Conservation (phyloP, 2,113 vertebrate genomes). For the Mellivora capensis region DNA sequence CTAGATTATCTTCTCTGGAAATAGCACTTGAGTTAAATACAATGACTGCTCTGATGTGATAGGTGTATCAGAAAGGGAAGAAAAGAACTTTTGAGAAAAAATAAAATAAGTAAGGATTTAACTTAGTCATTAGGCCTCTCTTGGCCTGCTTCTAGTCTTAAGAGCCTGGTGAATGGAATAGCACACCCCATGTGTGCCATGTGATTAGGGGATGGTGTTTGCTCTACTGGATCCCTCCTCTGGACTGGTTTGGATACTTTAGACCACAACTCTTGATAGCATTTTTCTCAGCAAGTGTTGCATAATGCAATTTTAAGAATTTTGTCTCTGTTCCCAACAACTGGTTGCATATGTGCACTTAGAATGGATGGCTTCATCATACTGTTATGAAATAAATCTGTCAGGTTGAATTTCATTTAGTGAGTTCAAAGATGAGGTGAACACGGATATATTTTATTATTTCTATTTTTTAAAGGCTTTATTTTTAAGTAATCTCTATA, state of each 20-base stretch:
- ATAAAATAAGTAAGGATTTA: constrained; percentile 7
- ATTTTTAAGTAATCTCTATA: not conserved
- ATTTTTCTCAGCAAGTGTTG: not conserved
- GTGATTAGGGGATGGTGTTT: not conserved
- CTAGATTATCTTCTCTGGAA: constrained; percentile 16
- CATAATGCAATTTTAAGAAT: not conserved
- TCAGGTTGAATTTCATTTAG: constrained; percentile 24
- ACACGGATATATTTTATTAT: not conserved
- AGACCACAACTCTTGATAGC: not conserved
- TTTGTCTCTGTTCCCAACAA: constrained; percentile 35
- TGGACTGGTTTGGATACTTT: constrained; percentile 22
- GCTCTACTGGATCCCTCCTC: not conserved
- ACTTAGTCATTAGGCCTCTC: constrained; percentile 35
- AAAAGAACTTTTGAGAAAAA: constrained; percentile 31
- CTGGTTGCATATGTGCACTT: constrained; percentile 1
- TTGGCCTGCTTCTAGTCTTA: constrained; percentile 7
- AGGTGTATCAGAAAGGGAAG: not conserved
- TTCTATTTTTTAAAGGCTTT: not conserved
- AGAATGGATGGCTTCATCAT: not conserved
- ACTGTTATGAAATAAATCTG: constrained; percentile 26
- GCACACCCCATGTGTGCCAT: not conserved
- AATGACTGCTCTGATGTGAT: not conserved
- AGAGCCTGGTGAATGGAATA: not conserved
- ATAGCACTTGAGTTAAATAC: not conserved
- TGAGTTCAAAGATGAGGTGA: not conserved